A percentile compares a stretch with the other conserved stretches of the same genome.
Evolutionary conservation across 2,113 vertebrate species (phyloP).

Genomic region (Cyprinodon brontotheroides): DNA sequence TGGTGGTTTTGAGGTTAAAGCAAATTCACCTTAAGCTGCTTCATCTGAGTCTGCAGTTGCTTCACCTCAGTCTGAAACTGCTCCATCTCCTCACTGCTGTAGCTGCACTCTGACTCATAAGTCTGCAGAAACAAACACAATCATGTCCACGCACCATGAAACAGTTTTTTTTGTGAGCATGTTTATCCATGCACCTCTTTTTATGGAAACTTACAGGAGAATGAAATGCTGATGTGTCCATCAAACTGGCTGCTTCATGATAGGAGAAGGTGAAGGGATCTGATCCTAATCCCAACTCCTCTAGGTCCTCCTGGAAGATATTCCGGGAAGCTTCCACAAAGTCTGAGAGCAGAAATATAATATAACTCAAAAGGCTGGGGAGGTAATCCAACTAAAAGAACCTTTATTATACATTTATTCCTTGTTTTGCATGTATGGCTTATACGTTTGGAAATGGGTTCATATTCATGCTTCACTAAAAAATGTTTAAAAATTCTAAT

Average conservation of each 20-base stretch:
- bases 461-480: background rate
- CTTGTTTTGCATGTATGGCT: background rate
- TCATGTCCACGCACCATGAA: background rate
- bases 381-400: background rate
- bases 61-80: conserved; percentile 85
- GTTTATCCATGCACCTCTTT: background rate
- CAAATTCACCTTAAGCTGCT: conserved; percentile 82
- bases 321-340: conserved; percentile 84
- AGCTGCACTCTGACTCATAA: conserved; percentile 81
- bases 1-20: no score
- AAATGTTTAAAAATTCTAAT: background rate
- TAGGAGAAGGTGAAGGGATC: conserved; percentile 85
- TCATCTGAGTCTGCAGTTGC: conserved; percentile 84
- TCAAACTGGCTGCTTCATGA: conserved; percentile 86
- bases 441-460: background rate
- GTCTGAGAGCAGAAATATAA: conserved; percentile 68
- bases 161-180: background rate
- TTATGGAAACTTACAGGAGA: conserved; percentile 78
- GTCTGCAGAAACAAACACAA: conserved; percentile 67
- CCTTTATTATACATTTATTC: background rate
- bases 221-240: conserved; percentile 90
- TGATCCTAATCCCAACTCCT: conserved; percentile 79
- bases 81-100: conserved; percentile 84
- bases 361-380: background rate
- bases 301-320: conserved; percentile 82